A percentile compares a stretch with the other conserved stretches of the same genome.
Evolutionary conservation across 2,888 invertebrate genomes (phyloP).

Genomic region (Chalcosyrphus nemorum): DNA sequence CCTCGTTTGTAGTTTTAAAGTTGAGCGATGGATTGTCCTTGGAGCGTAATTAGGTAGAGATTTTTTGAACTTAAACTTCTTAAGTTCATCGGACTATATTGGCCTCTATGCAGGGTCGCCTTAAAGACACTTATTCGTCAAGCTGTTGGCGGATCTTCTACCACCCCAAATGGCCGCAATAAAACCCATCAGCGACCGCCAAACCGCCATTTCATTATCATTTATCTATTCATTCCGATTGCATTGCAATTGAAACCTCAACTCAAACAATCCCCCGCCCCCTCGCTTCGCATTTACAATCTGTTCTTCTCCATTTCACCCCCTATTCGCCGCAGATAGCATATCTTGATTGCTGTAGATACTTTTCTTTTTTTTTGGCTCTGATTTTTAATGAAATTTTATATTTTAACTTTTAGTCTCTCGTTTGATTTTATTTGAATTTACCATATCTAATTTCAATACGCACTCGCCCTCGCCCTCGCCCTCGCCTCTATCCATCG

Average conservation of each 20-base stretch:
- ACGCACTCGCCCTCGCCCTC: neutral
- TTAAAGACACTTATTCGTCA: no score
- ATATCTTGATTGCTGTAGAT: constrained; percentile 44
- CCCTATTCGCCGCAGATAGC: neutral
- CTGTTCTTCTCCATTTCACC: constrained; percentile 23
- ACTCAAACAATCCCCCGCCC: neutral
- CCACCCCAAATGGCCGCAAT: neutral
- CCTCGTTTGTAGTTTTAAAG: constrained; percentile 15
- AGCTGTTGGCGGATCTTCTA: no score
- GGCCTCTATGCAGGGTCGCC: no score
- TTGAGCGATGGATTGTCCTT: neutral
- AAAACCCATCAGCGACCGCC: neutral
- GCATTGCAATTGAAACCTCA: constrained; percentile 29
- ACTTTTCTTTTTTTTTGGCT: constrained; percentile 4
- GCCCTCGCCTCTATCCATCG: no score
- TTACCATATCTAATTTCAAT: constrained; percentile 69
- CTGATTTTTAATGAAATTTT: constrained; percentile 69
- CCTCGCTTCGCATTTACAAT: neutral
- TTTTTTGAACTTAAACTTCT: no score
- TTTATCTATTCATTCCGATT: constrained; percentile 58
- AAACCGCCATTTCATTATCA: constrained; percentile 45
- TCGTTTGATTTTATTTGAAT: constrained; percentile 55
- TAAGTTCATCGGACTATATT: no score
- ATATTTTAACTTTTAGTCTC: constrained; percentile 67
- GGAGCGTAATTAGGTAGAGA: neutral